Evolutionary conservation across 2,113 vertebrate species (phyloP).

Genomic region (Tachysurus vachellii): DNA sequence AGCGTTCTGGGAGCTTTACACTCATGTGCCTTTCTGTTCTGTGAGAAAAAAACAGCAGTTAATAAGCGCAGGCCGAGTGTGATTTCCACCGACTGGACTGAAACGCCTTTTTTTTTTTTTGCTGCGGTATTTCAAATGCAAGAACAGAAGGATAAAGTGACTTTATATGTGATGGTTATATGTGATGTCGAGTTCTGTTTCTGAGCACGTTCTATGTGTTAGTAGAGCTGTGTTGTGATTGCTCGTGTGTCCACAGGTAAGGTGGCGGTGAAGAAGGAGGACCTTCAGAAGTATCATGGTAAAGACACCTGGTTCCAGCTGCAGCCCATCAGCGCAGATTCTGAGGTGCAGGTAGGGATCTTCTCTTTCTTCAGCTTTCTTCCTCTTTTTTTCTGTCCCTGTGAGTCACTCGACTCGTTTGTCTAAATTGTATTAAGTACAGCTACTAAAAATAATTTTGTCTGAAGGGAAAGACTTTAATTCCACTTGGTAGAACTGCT

Average conservation of each 20-base stretch:
- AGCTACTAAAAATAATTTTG: not conserved
- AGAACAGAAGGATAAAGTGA: not conserved
- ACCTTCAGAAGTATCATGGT: conserved; percentile 94
- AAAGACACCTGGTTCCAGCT: conserved; percentile 99
- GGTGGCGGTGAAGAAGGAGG: conserved; percentile 95
- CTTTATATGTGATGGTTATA: not conserved
- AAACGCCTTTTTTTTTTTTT: not conserved
- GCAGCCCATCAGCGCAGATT: conserved; percentile 95
- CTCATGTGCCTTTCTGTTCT: not conserved
- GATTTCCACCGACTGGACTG: not conserved
- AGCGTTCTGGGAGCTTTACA: not conserved
- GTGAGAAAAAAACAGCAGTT: not conserved
- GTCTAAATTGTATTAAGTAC: not conserved
- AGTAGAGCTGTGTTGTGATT: not conserved
- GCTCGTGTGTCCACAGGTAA: conserved; percentile 75
- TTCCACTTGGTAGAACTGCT: too few relatives aligned
- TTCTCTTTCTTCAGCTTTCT: conserved; percentile 10
- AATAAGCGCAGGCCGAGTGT: not conserved
- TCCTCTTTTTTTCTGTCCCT: not conserved
- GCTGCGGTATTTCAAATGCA: not conserved
- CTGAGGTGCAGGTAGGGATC: conserved; percentile 91
- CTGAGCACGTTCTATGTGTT: not conserved
- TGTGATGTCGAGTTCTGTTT: not conserved
- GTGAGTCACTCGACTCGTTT: not conserved
- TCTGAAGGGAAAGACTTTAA: not conserved